Evolutionary conservation across 53 echinoderm and acorn worm genomes (phyloP), one percentile per base, ranked within the genome.

Genomic region (Zoroaster sp.): DNA sequence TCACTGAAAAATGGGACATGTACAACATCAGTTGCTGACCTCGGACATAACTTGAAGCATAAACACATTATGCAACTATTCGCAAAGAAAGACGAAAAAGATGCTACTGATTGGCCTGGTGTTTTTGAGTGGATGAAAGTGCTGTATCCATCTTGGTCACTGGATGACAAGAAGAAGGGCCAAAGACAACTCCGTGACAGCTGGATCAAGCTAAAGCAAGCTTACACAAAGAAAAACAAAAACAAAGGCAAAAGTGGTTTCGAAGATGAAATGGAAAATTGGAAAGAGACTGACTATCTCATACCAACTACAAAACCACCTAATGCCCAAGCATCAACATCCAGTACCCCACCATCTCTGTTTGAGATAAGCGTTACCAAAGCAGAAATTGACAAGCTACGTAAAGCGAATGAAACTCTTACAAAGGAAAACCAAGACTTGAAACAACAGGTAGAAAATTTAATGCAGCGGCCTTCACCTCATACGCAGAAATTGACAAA

Each of bases 41-140:
- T 86, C 32, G 86, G 86, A 86, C 86, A 86, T 40, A 17, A 2
- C 10, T 3, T 86, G 28, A 72, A 71, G 59, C 0, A 71, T 1
- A 86, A 86, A 86, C 86, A 86, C 30, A 86, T 86, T 15, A 31
- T 86, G 86, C 86, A 71, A 46, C 43, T 86, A 40, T 41, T 67
- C 4, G 1, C 67, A 35, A 83, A 0, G 2, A 83, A 83, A 31
- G 83, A 83, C 0, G 69, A 83, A 67, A 83, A 25, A n/a, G 1
- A 12, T 46, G 35, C 37, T 3, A 86, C 71, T 51, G 40, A 21
- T 53, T 87, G 87, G 87, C 54, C 73, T 53, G 63, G 67, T 71
- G 86, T 74, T 4, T 4, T 87, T 52, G 11, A 52, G 21, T 87
- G 74, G 73, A 74, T 87, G n/a, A 73, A 5, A 32, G 75, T 74